Conservation (phyloP, 37 sponge, comb jelly and placozoan species). For the Ephydatia muelleri region DNA sequence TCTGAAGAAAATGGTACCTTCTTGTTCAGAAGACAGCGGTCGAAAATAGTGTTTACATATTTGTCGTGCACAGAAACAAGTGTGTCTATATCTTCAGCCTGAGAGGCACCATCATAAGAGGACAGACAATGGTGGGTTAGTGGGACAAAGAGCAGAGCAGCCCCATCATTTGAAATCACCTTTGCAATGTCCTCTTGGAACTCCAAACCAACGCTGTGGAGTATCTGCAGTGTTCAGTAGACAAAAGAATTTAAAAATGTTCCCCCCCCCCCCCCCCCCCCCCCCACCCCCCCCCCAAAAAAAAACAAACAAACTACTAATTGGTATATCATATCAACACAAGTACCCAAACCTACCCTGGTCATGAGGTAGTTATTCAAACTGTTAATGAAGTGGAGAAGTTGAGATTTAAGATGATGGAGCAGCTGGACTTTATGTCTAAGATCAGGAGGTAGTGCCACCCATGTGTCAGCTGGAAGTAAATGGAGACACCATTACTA, state of each 20-base stretch:
- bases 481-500: not conserved
- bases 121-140: not conserved
- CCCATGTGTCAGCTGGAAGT: not conserved
- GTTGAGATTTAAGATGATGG: constrained; percentile 35
- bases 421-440: constrained; percentile 34
- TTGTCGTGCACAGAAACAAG: constrained; percentile 38
- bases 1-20: constrained; percentile 30
- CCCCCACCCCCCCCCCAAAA: too few relatives aligned
- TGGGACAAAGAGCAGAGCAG: not conserved
- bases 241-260: too few relatives aligned
- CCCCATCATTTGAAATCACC: not conserved
- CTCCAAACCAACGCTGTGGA: constrained; percentile 64
- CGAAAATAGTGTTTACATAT: constrained; percentile 37
- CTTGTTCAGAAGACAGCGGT: constrained; percentile 65
- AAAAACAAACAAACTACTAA: not conserved
- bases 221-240: constrained; percentile 41
- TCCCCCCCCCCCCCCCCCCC: not conserved
- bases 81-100: constrained; percentile 51
- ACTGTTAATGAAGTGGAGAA: constrained; percentile 65
- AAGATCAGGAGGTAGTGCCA: constrained; percentile 1
- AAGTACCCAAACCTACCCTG: constrained; percentile 29
- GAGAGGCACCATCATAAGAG: not conserved
- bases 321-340: not conserved
- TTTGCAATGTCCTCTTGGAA: constrained; percentile 12
- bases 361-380: constrained; percentile 66